Base-by-base conservation (phyloP, 2,797 vertebrate species). In the Nyctalus aviator region DNA sequence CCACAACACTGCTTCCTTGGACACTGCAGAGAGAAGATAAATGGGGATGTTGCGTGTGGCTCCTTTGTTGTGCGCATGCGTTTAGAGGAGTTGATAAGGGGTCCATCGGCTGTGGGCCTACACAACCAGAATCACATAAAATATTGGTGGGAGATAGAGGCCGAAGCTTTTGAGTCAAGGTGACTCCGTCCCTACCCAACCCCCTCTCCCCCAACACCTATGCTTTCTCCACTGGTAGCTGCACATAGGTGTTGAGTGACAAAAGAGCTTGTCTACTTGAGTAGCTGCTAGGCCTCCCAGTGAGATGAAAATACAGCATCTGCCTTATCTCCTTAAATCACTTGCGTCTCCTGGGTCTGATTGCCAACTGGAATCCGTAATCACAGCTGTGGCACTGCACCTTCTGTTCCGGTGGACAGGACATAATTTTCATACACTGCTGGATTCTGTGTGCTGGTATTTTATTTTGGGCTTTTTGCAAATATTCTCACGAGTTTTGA, bases 1-100 rank as follows among this genome's bases (percentile, higher is more conserved):
- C 76, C 41, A 35, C 13, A 72, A 23, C 32, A 18, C 57, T 50
- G 83, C 96, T 92, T 88, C 89, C 94, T 90, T 92, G 93, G 93
- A 95, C 88, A 97, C 75, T 8, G 20, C 17, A 25, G 55, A 59
- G 37, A 69, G 71, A 27, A 68, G 85, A 90, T 82, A 50, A 94
- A 88, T 25, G 35, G 64, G n/a, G 53, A 46, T 53, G 41, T n/a
- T 84, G 18, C 21, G 62, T 68, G 71, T 37, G n/a, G 41, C 23
- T 85, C 66, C 77, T 90, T 73, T 72, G 73, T 84, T 64, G 73
- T 30, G n/a, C 84, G 27, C 41, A 15, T 50, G 55, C 59, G 12
- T 37, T 87, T 79, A 84, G 53, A 87, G 72, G 68, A 21, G 8
- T 50, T 66, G 59, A 48, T 32, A n/a, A 15, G 68, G 53, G 88